A percentile compares a stretch with the other conserved stretches of the same genome.
Conservation (phyloP, 2,888 invertebrate genomes). For the Stenolophus ochropezus region DNA sequence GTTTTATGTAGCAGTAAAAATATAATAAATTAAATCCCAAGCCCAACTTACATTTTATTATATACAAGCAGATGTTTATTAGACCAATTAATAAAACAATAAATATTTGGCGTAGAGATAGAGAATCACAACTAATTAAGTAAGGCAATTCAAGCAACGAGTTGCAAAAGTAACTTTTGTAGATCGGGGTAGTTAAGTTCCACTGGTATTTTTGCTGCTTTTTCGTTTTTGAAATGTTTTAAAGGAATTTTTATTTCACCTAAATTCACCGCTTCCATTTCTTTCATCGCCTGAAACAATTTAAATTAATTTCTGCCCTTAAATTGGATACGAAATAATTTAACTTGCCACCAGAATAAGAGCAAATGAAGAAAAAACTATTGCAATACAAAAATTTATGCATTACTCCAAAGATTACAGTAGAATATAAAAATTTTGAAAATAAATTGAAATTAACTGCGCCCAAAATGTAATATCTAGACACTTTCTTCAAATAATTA, state of each 20-base stretch:
- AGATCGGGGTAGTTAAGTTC: constrained; percentile 70
- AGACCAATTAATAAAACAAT: constrained; percentile 19
- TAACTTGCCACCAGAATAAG: too few species aligned
- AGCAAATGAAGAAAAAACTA: too few species aligned
- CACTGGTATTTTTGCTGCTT: constrained; percentile 68
- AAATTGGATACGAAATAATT: too few species aligned
- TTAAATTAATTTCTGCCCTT: constrained; percentile 36
- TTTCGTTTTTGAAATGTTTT: constrained; percentile 66
- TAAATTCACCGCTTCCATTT: constrained; percentile 70
- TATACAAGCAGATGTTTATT: constrained; percentile 28
- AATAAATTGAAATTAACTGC: too few species aligned
- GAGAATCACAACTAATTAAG: background rate
- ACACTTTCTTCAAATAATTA: too few species aligned
- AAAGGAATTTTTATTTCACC: constrained; percentile 72
- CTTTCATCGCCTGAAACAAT: constrained; percentile 69
- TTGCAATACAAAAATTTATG: too few species aligned
- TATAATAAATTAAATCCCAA: constrained; percentile 38
- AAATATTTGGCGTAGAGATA: background rate
- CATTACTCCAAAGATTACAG: too few species aligned
- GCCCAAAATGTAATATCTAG: too few species aligned
- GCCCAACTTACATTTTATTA: constrained; percentile 12
- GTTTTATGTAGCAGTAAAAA: constrained; percentile 23
- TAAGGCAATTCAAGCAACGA: constrained; percentile 48
- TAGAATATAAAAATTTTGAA: too few species aligned
- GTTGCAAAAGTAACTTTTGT: constrained; percentile 68